Conservation (phyloP, 2,888 invertebrate species). For the Coecobrya sp. region DNA sequence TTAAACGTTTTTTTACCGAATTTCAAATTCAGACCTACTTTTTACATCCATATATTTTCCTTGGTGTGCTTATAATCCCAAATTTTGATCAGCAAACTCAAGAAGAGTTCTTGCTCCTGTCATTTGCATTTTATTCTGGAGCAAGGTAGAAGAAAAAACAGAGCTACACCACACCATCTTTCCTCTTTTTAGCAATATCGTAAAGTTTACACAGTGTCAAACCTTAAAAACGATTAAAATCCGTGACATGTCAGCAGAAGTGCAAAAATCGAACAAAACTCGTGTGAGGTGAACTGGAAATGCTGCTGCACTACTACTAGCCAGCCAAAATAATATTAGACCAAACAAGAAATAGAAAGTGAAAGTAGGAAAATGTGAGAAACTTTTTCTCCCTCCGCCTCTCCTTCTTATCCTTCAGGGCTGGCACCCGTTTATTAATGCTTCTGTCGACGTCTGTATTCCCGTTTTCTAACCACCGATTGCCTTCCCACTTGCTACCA, state of each 20-base stretch:
- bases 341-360: constrained; percentile 13
- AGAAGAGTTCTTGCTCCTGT: not conserved
- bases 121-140: not conserved
- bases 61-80: not conserved
- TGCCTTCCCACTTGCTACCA: not conserved
- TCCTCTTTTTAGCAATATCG: not conserved
- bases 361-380: constrained; percentile 23
- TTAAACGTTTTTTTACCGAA: not conserved
- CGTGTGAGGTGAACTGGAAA: not conserved
- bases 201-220: constrained; percentile 6
- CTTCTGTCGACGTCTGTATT: constrained; percentile 19
- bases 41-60: not conserved
- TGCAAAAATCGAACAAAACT: constrained; percentile 14
- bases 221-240: constrained; percentile 19
- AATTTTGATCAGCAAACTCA: not conserved
- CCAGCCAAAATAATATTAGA: not conserved
- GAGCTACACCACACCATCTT: no score
- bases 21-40: not conserved
- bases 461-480: not conserved
- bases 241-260: constrained; percentile 1
- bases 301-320: not conserved
- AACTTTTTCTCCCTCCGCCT: constrained; percentile 2
- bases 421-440: constrained; percentile 29
- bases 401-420: not conserved
- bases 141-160: not conserved